Evolutionary conservation across 2,797 vertebrate species (phyloP), one percentile per base, ranked within the genome.

Genomic region (Alosa sapidissima): DNA sequence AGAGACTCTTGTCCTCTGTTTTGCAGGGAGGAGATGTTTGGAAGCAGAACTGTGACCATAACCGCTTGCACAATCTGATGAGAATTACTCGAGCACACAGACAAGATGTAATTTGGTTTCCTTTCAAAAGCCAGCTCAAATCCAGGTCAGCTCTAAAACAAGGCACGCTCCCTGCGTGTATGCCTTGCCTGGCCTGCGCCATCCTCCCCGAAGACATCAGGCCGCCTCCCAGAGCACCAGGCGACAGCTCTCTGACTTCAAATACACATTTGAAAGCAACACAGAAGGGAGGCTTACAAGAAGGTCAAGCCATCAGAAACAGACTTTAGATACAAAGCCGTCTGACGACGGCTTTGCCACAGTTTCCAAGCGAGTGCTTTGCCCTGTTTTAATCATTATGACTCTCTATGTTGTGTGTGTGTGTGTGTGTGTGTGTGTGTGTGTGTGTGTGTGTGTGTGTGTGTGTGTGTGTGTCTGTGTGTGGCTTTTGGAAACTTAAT

Each of bases 91-190:
- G 84, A 89, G 85, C 81, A 85, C 68, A 45, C 87, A 89, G 85
- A 87, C 81, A 83, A 85, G 82, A 85, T 87, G 86, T 87, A 89
- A 89, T 89, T 90, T 84, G 52, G 84, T 90, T 86, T 89, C 85
- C 84, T 88, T 90, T 91, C 88, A 89, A 81, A 86, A 83, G 75
- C 84, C 75, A 81, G 84, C 72, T 85, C 21, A 78, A 87, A 89
- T 89, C 62, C 89, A 89, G 88, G 88, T 90, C 89, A 91, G 84
- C 55, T 86, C 49, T 81, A 82, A 60, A 81, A 87, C 85, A 82
- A 83, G 62, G 81, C 28, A 33, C 52, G 78, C 82, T 81, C 47
- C 47, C 33, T 65, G 60, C 85, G 78, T 84, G 60, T 45, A 28
- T 81, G 24, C 36, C 36, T 75, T 45, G 13, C 68, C 1, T 28